Conservation (phyloP, 2,797 vertebrate genomes). For the Falco novaeseelandiae region DNA sequence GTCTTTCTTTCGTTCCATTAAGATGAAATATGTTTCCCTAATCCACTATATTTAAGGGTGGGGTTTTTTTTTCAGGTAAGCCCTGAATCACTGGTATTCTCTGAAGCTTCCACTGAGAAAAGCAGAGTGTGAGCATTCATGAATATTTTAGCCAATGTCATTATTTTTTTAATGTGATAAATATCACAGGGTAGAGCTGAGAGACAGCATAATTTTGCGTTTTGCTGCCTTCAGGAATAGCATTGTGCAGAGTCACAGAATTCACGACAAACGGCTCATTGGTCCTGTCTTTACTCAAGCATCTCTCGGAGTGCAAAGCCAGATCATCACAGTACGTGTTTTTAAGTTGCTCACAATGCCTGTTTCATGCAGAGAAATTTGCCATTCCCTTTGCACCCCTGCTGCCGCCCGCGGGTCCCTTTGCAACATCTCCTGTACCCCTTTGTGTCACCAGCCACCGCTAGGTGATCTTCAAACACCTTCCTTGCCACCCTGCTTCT, state of each 20-base stretch:
- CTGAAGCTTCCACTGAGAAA: not conserved
- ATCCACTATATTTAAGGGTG: not conserved
- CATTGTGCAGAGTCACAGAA: not conserved
- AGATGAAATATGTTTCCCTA: constrained; percentile 25
- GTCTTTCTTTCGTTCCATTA: not conserved
- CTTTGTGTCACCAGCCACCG: not conserved
- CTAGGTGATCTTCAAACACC: not conserved
- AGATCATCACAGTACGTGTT: accelerated
- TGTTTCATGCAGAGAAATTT: not conserved
- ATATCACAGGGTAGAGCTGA: not conserved
- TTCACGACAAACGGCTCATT: not conserved
- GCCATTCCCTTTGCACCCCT: not conserved
- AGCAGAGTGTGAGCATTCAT: not conserved
- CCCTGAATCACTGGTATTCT: not conserved
- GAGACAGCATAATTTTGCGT: not conserved
- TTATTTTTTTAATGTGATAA: not conserved
- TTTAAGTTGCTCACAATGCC: not conserved
- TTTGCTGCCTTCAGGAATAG: not conserved
- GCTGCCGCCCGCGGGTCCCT: not conserved
- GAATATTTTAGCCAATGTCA: not conserved
- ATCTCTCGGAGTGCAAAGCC: not conserved
- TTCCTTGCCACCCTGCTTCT: not conserved
- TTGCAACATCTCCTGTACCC: not conserved
- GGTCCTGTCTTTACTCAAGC: not conserved
- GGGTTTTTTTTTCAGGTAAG: not conserved